Conservation (phyloP, 2,888 invertebrate genomes). For the Ennomos quercinarius region DNA sequence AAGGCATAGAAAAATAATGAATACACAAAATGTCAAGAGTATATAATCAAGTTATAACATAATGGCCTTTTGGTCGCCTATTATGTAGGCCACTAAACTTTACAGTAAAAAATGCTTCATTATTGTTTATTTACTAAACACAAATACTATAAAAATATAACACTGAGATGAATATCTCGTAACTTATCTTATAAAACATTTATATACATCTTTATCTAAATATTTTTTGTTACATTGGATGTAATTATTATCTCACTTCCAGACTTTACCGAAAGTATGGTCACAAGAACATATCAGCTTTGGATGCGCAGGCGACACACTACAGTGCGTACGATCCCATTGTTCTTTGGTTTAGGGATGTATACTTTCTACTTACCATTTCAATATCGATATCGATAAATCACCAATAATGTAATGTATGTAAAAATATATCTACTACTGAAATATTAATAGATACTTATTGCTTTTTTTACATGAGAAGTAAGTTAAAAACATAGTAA, state of each 20-base stretch:
- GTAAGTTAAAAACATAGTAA: too few relatives aligned
- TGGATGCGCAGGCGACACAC: slow-evolving; percentile 69
- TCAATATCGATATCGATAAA: slow-evolving; percentile 51
- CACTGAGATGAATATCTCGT: too few relatives aligned
- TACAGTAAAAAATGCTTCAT: neutral
- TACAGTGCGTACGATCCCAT: slow-evolving; percentile 72
- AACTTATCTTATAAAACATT: too few relatives aligned
- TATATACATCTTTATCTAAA: too few relatives aligned
- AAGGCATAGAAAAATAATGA: slow-evolving; percentile 1
- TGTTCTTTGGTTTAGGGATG: slow-evolving; percentile 68
- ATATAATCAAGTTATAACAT: slow-evolving; percentile 13
- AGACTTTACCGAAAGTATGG: slow-evolving; percentile 44
- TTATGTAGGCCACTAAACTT: neutral
- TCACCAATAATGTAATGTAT: too few relatives aligned
- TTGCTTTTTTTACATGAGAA: too few relatives aligned
- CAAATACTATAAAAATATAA: too few relatives aligned
- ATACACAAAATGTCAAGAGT: slow-evolving; percentile 28
- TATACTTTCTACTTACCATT: neutral
- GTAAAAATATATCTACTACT: neutral
- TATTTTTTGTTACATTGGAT: too few relatives aligned
- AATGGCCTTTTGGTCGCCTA: neutral
- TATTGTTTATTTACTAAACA: too few relatives aligned
- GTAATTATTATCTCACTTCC: too few relatives aligned
- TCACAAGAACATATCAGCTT: slow-evolving; percentile 56
- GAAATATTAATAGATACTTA: neutral